These are phyloP conservation scores for Aporophyla lueneburgensis DNA, from an alignment of 2,888 invertebrate genomes.

Conservation along the genomic window DNA sequence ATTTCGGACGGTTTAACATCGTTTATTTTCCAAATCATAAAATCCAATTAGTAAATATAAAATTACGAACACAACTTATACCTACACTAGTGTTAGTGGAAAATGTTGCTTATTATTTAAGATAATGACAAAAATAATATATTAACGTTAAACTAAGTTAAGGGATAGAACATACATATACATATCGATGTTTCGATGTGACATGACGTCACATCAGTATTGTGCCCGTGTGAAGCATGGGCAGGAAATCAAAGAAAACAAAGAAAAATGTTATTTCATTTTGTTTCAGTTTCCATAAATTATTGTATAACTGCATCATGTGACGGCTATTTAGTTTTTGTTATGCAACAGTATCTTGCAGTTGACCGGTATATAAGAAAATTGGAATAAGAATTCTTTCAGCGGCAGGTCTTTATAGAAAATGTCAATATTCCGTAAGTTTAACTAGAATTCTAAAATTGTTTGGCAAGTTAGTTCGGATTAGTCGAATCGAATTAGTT, in stretches of 20 bases:
- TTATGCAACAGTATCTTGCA: background rate
- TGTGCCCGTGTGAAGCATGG: background rate
- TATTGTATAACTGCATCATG: background rate
- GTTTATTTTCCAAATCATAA: background rate
- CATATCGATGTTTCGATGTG: no score
- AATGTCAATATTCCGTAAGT: background rate
- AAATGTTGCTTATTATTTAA: no score
- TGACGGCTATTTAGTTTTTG: background rate
- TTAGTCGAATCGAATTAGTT: background rate
- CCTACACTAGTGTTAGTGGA: background rate
- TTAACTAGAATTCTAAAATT: conserved; percentile 11
- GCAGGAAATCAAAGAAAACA: background rate
- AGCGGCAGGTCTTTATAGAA: background rate
- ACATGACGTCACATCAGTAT: background rate
- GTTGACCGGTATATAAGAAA: background rate
- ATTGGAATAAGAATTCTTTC: background rate
- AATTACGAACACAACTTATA: background rate
- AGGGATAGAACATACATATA: background rate
- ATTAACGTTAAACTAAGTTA: background rate
- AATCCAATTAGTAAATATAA: no score
- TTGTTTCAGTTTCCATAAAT: conserved; percentile 7
- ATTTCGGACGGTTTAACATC: background rate
- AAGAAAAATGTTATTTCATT: conserved; percentile 9
- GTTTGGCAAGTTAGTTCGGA: background rate
- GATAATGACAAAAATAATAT: background rate